Percentiles rank a stretch among this genome's conserved stretches.
Evolutionary conservation across 2,797 vertebrate genomes (phyloP).

Genomic region (Dendrocincla fuliginosa): DNA sequence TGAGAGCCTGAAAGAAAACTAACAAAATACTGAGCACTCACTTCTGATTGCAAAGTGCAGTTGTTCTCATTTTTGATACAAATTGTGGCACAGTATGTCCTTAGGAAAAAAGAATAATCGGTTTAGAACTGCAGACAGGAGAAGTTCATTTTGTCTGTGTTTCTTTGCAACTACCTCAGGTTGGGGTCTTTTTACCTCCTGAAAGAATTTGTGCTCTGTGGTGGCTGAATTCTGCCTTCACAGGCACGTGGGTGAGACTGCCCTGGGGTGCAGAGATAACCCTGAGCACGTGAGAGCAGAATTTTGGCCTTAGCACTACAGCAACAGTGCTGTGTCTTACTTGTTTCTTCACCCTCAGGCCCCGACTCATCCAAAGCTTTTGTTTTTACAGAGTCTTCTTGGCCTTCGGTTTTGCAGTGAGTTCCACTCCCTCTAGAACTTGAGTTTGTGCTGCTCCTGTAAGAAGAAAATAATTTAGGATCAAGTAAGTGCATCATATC

Average conservation of each 20-base stretch:
- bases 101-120: not conserved
- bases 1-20: not conserved
- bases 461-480: not conserved
- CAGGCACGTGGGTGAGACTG: not conserved
- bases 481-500: not conserved
- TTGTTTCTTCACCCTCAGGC: conserved; percentile 69
- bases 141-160: not conserved
- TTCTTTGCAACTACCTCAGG: not conserved
- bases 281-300: not conserved
- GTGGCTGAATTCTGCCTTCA: not conserved
- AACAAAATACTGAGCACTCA: not conserved
- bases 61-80: not conserved
- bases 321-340: conserved; percentile 73
- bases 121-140: not conserved
- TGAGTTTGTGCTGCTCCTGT: conserved; percentile 89
- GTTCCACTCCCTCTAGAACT: conserved; percentile 84
- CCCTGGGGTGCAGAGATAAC: not conserved
- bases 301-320: not conserved
- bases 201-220: not conserved
- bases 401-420: conserved; percentile 79
- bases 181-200: not conserved
- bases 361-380: conserved; percentile 61
- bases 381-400: conserved; percentile 66
- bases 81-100: not conserved
- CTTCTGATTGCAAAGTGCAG: not conserved